Base-by-base conservation (phyloP, 2,113 vertebrate genomes). In the Brienomyrus longianalis region DNA sequence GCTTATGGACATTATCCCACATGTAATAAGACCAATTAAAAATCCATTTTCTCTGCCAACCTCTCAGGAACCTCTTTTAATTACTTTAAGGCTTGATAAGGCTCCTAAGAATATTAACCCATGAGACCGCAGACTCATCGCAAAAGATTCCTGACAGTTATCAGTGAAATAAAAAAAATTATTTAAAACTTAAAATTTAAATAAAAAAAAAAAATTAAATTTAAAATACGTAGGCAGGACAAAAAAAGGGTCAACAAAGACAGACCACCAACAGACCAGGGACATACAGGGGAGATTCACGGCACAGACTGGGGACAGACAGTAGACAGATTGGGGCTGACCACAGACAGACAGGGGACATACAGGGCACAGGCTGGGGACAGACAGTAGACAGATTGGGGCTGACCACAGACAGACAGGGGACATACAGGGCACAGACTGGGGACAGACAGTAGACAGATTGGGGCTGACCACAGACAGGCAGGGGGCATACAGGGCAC, bases 21-120 rank as follows among this genome's bases (percentile, higher is more conserved):
- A 27, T 17, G 27, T 87, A 87, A 87, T 87, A 87, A 87, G 51
- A 27, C 51, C 51, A 54, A 87, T 87, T 87, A 87, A 87, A 87
- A 87, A 87, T 48, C 51, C 85, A 87, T 87, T 87, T 54, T 87
- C 85, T 31, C 85, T 87, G 51, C 27, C 27, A 54, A 7, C 85
- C 51, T 56, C 48, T 11, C 35, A 48, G 27, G 84, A 86, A 39
- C 27, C 50, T 87, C n/a, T 87, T 39, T 56, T 87, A 87, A 87
- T 87, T 87, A 87, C 85, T 87, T 54, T 56, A 27, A 87, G 50
- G 11, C 6, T 31, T 35, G 85, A 87, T 87, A 87, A 87, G 51
- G 1, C 50, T 52, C 48, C 31, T 86, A 19, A 54, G 47, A 48
- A 35, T 54, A 56, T 27, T 56, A 50, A 87, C 31, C 85, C 13